Base-by-base conservation (phyloP, 2,888 invertebrate genomes). In the Euplexia lucipara region DNA sequence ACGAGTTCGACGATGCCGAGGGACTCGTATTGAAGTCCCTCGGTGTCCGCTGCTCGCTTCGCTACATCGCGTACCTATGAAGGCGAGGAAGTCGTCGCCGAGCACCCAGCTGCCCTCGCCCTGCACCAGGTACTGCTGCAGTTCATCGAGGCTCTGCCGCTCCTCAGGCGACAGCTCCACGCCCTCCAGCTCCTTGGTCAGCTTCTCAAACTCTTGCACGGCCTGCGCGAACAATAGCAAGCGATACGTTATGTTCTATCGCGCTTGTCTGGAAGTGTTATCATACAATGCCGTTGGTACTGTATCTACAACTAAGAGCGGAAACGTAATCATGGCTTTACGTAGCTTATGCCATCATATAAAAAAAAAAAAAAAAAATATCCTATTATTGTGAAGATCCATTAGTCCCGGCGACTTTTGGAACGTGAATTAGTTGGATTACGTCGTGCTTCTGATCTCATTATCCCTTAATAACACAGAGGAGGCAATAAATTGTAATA, bases 41-140 rank as follows among this genome's bases (percentile, higher is more conserved):
- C n/a, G n/a, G n/a, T n/a, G n/a, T n/a, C n/a, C n/a, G n/a, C n/a
- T n/a, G n/a, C n/a, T n/a, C n/a, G n/a, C n/a, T n/a, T n/a, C n/a
- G n/a, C n/a, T 26, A 26, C 26, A 26, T 16, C 10, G 8, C 42
- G 20, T 77, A 97, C 98, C 98, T 65, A 98, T 96, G 88, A 98
- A 98, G 60, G 96, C 95, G 47, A 98, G 96, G 91, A 98, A 99
- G 82, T 97, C 97, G 84, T 98, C 98, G 10, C 98, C 98, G 22
- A 99, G 96, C 62, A 98, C 98, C 99, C 99, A 99, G 84, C 98
- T 98, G 63, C 98, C 99, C 88, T 98, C 98, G 82, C 98, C 98
- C 79, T 97, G 97, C 80, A 98, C 95, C 90, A 98, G 96, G 92
- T 98, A 99, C 91, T 98, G 98, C 87, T 97, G 97, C 82, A 99